A percentile compares a stretch with the other conserved stretches of the same genome.
These are phyloP conservation scores for Platyura marginata DNA, from an alignment of 1,140 invertebrate species.

Conservation along the genomic window DNA sequence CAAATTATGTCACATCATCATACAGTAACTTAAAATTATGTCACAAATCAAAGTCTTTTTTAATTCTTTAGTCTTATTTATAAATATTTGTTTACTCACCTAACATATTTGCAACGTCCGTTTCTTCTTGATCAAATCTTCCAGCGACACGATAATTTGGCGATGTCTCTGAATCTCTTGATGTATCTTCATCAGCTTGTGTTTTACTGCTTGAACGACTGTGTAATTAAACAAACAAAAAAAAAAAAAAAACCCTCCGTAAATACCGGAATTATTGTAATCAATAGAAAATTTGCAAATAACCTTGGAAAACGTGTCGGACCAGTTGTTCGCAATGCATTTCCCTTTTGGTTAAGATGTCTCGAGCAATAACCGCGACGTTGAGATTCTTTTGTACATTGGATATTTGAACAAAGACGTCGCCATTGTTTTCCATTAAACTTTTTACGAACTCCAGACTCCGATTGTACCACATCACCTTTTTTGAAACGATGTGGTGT, in stretches of 20 bases:
- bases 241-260: no score
- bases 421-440: conserved; percentile 99
- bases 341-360: conserved; percentile 55
- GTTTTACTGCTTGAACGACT: conserved; percentile 28
- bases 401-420: conserved; percentile 71
- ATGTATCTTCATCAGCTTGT: conserved; percentile 76
- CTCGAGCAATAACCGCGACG: conserved; percentile 88
- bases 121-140: conserved; percentile 80
- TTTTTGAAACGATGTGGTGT: conserved; percentile 96
- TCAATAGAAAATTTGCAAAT: no score
- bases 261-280: no score
- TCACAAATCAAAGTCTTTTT: no score
- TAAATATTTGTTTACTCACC: no score
- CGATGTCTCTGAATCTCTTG: conserved; percentile 71
- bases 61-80: no score
- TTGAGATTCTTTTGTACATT: conserved; percentile 97
- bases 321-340: conserved; percentile 17
- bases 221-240: no score
- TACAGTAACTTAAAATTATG: no score
- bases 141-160: conserved; percentile 62
- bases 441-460: conserved; percentile 93
- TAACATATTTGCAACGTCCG: conserved; percentile 90
- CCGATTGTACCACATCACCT: conserved; percentile 91
- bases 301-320: conserved; percentile 20
- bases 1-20: no score